These are phyloP conservation scores for Mallotus villosus DNA, from an alignment of 2,797 vertebrate species.

Conservation along the genomic window DNA sequence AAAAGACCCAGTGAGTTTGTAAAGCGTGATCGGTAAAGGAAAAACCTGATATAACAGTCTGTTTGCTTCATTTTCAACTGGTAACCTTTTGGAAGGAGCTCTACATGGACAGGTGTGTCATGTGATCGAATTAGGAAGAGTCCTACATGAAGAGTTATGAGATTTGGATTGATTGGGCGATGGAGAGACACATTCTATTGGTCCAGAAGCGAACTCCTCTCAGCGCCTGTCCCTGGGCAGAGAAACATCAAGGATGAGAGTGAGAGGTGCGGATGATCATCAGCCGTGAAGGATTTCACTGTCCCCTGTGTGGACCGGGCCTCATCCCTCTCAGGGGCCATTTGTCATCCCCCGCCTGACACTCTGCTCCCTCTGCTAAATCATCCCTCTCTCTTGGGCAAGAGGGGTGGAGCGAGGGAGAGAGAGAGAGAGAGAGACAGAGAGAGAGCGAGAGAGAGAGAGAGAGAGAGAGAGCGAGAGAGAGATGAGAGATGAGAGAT, in stretches of 20 bases:
- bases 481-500: too few species aligned
- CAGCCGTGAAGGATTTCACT: neutral
- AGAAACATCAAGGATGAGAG: neutral
- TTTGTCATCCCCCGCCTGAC: neutral
- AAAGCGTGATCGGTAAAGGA: neutral
- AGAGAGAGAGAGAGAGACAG: neutral
- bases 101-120: neutral
- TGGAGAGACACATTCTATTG: too few species aligned
- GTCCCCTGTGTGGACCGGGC: neutral
- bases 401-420: neutral
- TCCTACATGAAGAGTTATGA: neutral
- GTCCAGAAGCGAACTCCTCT: too few species aligned
- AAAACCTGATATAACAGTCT: too few species aligned
- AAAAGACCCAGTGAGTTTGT: neutral
- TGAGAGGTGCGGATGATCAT: neutral
- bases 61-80: too few species aligned
- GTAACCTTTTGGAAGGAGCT: neutral
- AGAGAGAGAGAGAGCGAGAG: neutral
- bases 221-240: too few species aligned
- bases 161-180: too few species aligned
- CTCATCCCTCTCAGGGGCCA: neutral
- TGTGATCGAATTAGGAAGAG: neutral
- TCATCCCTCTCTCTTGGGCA: neutral
- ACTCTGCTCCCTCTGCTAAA: neutral
- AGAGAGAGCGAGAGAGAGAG: neutral